Percentiles rank a stretch among this genome's conserved stretches.
These are phyloP conservation scores for Drosophila mercatorum DNA, from an alignment of 2,888 invertebrate genomes.

Conservation along the genomic window DNA sequence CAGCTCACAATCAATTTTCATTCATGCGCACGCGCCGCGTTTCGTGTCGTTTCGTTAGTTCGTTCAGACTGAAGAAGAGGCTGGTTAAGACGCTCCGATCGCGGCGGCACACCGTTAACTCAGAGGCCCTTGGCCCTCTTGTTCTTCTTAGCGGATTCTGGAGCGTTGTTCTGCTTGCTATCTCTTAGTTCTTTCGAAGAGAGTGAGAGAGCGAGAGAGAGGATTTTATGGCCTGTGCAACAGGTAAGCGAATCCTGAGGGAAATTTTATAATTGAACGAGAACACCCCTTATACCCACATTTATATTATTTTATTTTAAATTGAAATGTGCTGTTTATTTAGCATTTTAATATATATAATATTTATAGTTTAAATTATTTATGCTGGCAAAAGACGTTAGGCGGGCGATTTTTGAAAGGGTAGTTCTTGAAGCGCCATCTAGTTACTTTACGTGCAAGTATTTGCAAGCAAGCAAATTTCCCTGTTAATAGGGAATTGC, in stretches of 20 bases:
- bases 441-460: not conserved
- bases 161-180: constrained; percentile 15
- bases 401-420: not conserved
- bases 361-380: not conserved
- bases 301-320: too few relatives aligned
- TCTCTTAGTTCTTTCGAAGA: constrained; percentile 39
- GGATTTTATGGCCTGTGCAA: not conserved
- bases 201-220: not conserved
- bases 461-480: too few relatives aligned
- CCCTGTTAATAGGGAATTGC: not conserved
- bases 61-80: constrained; percentile 58
- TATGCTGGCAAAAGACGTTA: not conserved
- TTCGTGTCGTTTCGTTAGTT: constrained; percentile 26
- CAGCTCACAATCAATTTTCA: constrained; percentile 20
- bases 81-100: constrained; percentile 23
- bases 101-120: constrained; percentile 21
- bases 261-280: not conserved
- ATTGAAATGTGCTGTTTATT: too few relatives aligned
- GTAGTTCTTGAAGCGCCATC: constrained; percentile 1
- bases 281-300: too few relatives aligned
- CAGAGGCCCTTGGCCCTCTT: constrained; percentile 26
- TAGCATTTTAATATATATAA: too few relatives aligned
- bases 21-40: constrained; percentile 39
- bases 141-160: constrained; percentile 24
- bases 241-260: not conserved